A percentile compares a stretch with the other conserved stretches of the same genome.
Evolutionary conservation across 2,797 vertebrate genomes (phyloP).

Genomic region (Epinephelus awoara): DNA sequence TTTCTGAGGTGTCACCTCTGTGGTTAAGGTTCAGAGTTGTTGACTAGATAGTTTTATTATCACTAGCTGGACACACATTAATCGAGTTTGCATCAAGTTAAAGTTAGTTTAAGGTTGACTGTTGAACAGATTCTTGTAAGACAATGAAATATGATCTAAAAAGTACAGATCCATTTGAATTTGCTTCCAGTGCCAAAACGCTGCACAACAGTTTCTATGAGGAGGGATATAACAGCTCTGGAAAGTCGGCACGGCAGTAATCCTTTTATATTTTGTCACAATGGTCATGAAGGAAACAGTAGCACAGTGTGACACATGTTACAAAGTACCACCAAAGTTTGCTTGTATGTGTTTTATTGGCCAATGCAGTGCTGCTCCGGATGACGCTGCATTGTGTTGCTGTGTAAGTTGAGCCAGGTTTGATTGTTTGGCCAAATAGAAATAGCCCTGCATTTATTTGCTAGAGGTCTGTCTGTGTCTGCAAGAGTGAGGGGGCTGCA

Average conservation of each 20-base stretch:
- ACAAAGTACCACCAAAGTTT: not conserved
- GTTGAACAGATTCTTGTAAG: not conserved
- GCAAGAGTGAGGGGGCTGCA: not conserved
- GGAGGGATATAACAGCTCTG: not conserved
- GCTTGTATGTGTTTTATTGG: not conserved
- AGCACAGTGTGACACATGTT: rapidly evolving
- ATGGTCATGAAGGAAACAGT: not conserved
- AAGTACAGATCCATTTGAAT: not conserved
- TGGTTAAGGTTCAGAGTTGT: not conserved
- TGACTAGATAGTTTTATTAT: not conserved
- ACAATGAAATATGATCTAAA: not conserved
- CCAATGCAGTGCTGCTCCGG: not conserved
- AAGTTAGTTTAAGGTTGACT: too few species aligned
- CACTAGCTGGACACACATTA: not conserved
- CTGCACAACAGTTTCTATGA: not conserved
- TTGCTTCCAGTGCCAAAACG: not conserved
- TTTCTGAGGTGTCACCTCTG: not conserved
- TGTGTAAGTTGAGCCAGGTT: not conserved
- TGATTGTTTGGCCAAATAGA: not conserved
- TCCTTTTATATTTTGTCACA: not conserved
- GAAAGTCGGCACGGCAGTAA: not conserved
- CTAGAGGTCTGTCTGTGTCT: not conserved
- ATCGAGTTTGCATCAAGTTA: not conserved
- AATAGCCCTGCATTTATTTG: not conserved
- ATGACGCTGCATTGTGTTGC: not conserved